Evolutionary conservation across 2,888 invertebrate genomes (phyloP), one percentile per base, ranked within the genome.

Genomic region (Griposia aprilina): DNA sequence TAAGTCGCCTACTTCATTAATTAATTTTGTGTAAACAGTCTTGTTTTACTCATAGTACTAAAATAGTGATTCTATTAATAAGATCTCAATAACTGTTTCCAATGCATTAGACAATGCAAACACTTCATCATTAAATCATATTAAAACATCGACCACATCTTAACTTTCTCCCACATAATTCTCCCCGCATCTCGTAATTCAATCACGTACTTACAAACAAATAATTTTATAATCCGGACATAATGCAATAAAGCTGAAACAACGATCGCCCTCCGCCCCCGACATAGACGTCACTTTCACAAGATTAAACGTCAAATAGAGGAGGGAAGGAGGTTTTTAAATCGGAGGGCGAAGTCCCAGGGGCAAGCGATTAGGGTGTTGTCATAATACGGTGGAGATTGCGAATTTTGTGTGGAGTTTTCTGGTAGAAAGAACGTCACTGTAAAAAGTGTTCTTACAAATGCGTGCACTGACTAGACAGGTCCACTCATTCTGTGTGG

Each of bases 251-350:
- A 91, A 87, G 88, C 88, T 90, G 90, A 90, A 92, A 92, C 93
- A 91, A 89, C 67, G 83, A 59, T 65, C 79, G 23, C 79, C 73
- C 76, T 79, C 77, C 82, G 52, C 75, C 80, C 69, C 77, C 80
- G 83, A 88, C 88, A 89, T 92, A 92, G 90, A 92, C 92, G 94
- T 94, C 94, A 93, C 91, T 91, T 91, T 89, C 93, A 93, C 91
- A 92, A 94, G 95, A 95, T 95, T 94, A 93, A 94, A 93, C 90
- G 93, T 94, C 94, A 92, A 91, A 92, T 85, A 85, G 88, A 90
- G 87, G 89, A 90, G 90, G 90, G 88, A 89, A 93, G 93, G 92
- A 91, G 90, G 90, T 92, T 93, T 93, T 93, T 91, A 92, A 92
- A 93, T 92, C 91, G 90, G 87, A 92, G 94, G 92, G 93, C 84